A percentile compares a stretch with the other conserved stretches of the same genome.
These are phyloP conservation scores for Morpho deidamia DNA, from an alignment of 2,888 invertebrate species.

Conservation along the genomic window DNA sequence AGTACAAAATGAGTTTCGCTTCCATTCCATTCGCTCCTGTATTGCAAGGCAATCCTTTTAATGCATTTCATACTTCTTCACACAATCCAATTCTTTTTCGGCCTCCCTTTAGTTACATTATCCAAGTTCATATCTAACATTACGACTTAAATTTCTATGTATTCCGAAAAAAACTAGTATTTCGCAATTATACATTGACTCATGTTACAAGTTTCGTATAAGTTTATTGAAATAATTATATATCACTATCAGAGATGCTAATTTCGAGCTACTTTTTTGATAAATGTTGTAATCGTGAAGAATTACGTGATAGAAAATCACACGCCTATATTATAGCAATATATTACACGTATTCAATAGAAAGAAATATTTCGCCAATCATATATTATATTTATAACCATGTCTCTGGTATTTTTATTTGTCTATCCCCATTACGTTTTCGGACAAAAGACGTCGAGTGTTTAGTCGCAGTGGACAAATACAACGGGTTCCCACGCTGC, in stretches of 20 bases:
- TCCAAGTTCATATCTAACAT: no score
- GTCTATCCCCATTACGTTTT: slow-evolving; percentile 73
- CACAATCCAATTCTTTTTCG: no score
- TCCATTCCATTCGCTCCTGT: no score
- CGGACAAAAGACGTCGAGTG: slow-evolving; percentile 73
- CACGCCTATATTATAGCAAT: not conserved
- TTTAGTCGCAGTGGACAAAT: slow-evolving; percentile 63
- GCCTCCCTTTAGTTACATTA: no score
- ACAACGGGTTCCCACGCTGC: slow-evolving; percentile 58
- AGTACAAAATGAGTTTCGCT: no score
- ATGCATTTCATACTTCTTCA: no score
- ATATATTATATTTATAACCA: slow-evolving; percentile 40
- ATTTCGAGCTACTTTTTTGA: no score
- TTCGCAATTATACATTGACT: no score
- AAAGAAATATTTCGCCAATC: slow-evolving; percentile 16
- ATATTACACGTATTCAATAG: not conserved
- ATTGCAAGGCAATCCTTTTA: no score
- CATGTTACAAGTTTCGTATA: not conserved
- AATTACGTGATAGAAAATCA: not conserved
- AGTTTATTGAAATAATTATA: not conserved
- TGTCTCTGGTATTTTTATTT: slow-evolving; percentile 59
- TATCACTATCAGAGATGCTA: not conserved
- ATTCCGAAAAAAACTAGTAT: no score
- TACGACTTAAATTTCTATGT: no score
- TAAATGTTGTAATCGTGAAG: no score